phyloP scores from a whole-genome alignment of 2,888 invertebrate genomes.

The Notodonta dromedarius region DNA sequence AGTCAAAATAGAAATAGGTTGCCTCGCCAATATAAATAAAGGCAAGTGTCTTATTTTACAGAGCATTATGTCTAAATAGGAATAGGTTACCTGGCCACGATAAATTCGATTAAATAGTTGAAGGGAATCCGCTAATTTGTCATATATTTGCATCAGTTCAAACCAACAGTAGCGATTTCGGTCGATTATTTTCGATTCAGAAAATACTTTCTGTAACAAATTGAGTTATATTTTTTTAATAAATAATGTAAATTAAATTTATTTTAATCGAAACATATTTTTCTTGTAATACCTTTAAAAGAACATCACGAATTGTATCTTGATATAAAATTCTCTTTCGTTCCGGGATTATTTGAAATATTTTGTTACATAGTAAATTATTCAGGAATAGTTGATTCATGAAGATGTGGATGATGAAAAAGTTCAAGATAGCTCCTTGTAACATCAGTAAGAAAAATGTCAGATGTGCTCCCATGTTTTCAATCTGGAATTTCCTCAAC shows the following conservation, averaged over 20 bases:
- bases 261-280: neutral
- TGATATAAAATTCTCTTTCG: conserved; percentile 37
- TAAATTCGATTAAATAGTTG: conserved; percentile 62
- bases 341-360: conserved; percentile 24
- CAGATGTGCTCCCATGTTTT: conserved; percentile 44
- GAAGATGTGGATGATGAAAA: conserved; percentile 50
- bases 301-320: conserved; percentile 28
- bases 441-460: conserved; percentile 48
- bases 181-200: conserved; percentile 34
- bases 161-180: conserved; percentile 55
- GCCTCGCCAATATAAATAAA: no score
- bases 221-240: neutral
- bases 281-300: conserved; percentile 46
- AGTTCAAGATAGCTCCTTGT: conserved; percentile 54
- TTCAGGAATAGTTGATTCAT: conserved; percentile 49
- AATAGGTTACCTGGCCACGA: conserved; percentile 52
- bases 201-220: conserved; percentile 33
- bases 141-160: conserved; percentile 69
- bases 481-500: conserved; percentile 42
- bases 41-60: no score
- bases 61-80: no score
- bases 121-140: conserved; percentile 61
- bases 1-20: conserved; percentile 5
- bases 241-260: neutral
- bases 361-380: conserved; percentile 43